Conservation (phyloP, 2,888 invertebrate species). For the Coenonympha arcania region DNA sequence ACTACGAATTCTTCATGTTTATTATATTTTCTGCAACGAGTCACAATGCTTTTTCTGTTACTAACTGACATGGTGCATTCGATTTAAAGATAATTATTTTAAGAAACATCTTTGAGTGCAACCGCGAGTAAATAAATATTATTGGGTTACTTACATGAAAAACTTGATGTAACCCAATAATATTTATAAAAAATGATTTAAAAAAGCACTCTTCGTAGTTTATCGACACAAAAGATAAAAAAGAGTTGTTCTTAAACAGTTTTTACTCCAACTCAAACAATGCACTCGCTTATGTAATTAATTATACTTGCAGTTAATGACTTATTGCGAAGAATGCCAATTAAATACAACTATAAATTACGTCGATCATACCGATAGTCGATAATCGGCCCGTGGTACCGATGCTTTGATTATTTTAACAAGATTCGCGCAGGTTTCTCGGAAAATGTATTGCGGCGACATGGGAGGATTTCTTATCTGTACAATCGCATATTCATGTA, state of each 20-base stretch:
- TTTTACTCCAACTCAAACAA: constrained; percentile 1
- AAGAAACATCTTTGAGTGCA: too few species aligned
- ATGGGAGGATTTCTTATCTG: background rate
- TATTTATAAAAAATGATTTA: too few species aligned
- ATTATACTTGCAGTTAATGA: constrained; percentile 4
- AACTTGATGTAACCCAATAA: too few species aligned
- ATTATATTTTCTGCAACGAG: too few species aligned
- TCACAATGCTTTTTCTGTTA: too few species aligned
- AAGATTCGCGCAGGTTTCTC: constrained; percentile 1
- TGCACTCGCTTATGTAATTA: constrained; percentile 5
- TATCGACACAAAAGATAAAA: background rate
- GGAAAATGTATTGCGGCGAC: background rate
- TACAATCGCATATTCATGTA: background rate
- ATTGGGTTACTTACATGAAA: too few species aligned
- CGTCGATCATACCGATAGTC: constrained; percentile 10
- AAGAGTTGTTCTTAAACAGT: background rate
- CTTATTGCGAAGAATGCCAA: constrained; percentile 18
- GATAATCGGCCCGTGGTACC: constrained; percentile 3
- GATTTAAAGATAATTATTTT: too few species aligned
- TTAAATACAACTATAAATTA: constrained; percentile 19
- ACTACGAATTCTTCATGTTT: too few species aligned
- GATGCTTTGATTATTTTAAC: background rate
- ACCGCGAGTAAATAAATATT: too few species aligned
- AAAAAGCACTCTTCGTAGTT: background rate
- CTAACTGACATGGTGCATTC: too few species aligned